Conservation (phyloP, 2,113 vertebrate genomes). For the Dasyornis broadbenti region DNA sequence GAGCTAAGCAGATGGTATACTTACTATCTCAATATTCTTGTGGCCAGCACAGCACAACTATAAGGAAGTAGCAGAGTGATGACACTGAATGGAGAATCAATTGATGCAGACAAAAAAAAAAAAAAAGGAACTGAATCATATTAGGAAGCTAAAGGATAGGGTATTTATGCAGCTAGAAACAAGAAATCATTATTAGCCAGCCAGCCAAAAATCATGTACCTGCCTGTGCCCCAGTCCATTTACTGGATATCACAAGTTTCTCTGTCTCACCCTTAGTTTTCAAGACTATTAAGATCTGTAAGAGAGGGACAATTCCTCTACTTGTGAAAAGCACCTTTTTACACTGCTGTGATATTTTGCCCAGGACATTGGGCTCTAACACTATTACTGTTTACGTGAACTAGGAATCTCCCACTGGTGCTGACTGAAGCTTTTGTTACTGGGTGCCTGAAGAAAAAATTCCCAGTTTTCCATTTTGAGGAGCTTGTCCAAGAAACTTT, state of each 20-base stretch:
- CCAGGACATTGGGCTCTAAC: background rate
- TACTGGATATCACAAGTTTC: background rate
- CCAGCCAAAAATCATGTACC: background rate
- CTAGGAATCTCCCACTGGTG: background rate
- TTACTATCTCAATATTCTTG: background rate
- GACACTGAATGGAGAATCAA: background rate
- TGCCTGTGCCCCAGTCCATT: background rate
- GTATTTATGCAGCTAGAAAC: background rate
- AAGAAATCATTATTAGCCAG: background rate
- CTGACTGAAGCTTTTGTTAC: background rate
- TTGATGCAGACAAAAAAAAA: background rate
- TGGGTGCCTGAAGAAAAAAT: background rate
- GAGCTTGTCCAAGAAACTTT: background rate
- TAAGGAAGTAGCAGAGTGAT: background rate
- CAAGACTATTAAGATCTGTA: background rate
- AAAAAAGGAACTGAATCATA: background rate
- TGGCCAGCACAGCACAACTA: background rate
- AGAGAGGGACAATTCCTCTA: background rate
- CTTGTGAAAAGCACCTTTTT: background rate
- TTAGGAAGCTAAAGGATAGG: background rate
- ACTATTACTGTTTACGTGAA: background rate
- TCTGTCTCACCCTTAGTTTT: background rate
- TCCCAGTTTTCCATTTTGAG: background rate
- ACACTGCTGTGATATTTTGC: background rate
- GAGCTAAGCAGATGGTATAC: background rate